phyloP scores from a whole-genome alignment of 2,113 vertebrate species.

The Brienomyrus longianalis region DNA sequence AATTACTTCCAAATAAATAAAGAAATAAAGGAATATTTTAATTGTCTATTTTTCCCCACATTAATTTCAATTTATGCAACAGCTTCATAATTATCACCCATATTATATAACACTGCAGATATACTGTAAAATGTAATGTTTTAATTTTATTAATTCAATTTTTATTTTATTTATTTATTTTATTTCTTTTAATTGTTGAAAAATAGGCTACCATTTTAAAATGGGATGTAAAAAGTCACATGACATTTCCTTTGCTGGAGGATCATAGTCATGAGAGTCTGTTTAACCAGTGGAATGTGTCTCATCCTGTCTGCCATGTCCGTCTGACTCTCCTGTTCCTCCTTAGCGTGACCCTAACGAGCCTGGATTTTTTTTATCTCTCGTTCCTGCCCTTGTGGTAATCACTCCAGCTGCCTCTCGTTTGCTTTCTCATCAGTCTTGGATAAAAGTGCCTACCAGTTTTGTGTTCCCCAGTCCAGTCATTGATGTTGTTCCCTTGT shows the following conservation, averaged over 20 bases:
- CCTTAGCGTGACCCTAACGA: neutral
- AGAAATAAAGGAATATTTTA: too few species aligned
- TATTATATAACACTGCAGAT: neutral
- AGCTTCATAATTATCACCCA: neutral
- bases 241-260: neutral
- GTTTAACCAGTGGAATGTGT: neutral
- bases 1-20: neutral
- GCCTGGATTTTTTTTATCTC: neutral
- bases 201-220: too few species aligned
- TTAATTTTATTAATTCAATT: neutral
- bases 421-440: neutral
- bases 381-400: neutral
- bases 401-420: neutral
- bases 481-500: neutral
- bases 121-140: neutral
- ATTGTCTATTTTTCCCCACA: too few species aligned
- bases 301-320: neutral
- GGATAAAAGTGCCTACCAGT: neutral
- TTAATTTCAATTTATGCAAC: neutral
- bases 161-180: too few species aligned
- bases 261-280: neutral
- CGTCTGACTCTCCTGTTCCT: neutral
- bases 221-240: neutral
- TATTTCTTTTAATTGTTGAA: too few species aligned
- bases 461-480: neutral